Percentiles rank a stretch among this genome's conserved stretches.
phyloP scores from a whole-genome alignment of 2,797 vertebrate genomes.

The Tarsius wallacei region DNA sequence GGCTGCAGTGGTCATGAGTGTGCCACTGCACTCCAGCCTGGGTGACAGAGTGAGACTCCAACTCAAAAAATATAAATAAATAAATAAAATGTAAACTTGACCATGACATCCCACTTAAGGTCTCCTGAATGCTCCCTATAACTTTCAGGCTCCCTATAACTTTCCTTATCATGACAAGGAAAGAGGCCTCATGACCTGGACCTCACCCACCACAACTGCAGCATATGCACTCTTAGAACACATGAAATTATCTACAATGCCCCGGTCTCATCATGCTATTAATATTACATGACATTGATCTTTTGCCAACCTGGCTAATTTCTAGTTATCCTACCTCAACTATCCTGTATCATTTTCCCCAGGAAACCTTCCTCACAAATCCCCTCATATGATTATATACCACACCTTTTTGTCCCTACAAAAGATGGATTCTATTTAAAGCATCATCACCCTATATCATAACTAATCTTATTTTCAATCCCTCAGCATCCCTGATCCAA shows the following conservation, averaged over 20 bases:
- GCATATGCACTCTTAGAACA: not conserved
- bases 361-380: constrained; percentile 21
- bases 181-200: not conserved
- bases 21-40: not conserved
- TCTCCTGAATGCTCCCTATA: not conserved
- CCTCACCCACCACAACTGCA: not conserved
- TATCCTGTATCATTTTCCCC: not conserved
- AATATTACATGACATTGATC: not conserved
- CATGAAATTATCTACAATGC: not conserved
- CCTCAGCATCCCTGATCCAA: not conserved
- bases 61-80: not conserved
- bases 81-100: not conserved
- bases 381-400: not conserved
- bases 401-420: not conserved
- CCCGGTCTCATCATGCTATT: not conserved
- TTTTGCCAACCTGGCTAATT: constrained; percentile 33
- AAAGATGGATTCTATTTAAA: constrained; percentile 15
- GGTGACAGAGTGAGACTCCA: not conserved
- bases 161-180: not conserved
- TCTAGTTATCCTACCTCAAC: constrained; percentile 16
- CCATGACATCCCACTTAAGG: not conserved
- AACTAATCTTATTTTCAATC: not conserved
- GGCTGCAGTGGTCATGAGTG: too few relatives aligned
- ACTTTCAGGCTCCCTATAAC: not conserved
- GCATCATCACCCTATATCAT: not conserved